Base-by-base conservation (phyloP, 2,113 vertebrate genomes). In the Macquaria ambigua region DNA sequence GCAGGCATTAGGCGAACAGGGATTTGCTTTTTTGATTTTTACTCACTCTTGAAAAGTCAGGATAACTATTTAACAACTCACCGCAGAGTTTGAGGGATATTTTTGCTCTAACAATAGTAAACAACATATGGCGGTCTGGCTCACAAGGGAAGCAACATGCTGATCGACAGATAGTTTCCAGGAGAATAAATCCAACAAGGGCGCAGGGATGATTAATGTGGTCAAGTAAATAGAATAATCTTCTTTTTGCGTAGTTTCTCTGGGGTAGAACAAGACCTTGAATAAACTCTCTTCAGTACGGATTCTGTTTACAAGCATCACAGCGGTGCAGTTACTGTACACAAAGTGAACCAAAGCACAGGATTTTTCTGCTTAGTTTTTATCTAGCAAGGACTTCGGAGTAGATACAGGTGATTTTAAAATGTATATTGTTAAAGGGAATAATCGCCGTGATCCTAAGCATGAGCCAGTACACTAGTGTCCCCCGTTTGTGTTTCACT, bases 151-250 rank as follows among this genome's bases (percentile, higher is more conserved):
- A 77, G 74, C 68, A 87, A 83, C 86, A 91, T 74, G 62, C 77
- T 63, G 34, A 89, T 87, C 31, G 63, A 87, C 74, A 74, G 83
- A 85, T 74, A 85, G 76, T 91, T 89, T 92, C 85, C 81, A 92
- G 73, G 55, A 87, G 48, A 79, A 80, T 23, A 39, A 68, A 76
- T 83, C 81, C 86, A 85, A 73, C 62, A 82, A 74, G 56, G 72
- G 8, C 28, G 18, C 12, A 3, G 59, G 59, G 64, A 92, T 86
- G 78, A 88, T 86, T 87, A 64, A 86, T 92, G 89, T 85, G 83
- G 86, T 87, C 75, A 89, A 87, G 74, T 78, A 82, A 92, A 90
- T 81, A 85, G 78, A 90, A 86, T 82, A 79, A 92, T 91, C 67
- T 59, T 61, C 28, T 88, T 86, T 84, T 82, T 59, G 39, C 77